phyloP scores from a whole-genome alignment of 2,888 invertebrate genomes.

The Lacanobia oleracea region DNA sequence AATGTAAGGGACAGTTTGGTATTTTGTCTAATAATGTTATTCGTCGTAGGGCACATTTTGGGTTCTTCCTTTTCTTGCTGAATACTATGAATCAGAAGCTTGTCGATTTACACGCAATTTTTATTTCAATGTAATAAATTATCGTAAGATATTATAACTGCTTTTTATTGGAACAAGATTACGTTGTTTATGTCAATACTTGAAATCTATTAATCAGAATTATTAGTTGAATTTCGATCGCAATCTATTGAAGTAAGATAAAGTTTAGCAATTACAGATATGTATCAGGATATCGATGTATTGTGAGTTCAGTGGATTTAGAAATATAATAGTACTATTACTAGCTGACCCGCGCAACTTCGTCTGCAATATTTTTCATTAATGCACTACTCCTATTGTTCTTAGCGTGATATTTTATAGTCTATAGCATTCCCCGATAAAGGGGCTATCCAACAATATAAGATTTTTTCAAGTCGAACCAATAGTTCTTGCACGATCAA shows the following conservation, averaged over 20 bases:
- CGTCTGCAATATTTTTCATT: no score
- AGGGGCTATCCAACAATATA: no score
- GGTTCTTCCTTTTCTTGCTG: neutral
- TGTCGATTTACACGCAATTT: conserved; percentile 3
- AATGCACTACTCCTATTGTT: no score
- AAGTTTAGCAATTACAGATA: neutral
- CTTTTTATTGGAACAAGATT: conserved; percentile 40
- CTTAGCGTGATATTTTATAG: no score
- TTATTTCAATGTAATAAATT: conserved; percentile 7
- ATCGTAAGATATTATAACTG: conserved; percentile 1
- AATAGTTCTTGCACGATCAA: no score
- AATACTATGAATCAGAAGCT: neutral
- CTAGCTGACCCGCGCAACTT: no score
- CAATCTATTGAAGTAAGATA: conserved; percentile 21
- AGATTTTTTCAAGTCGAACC: no score
- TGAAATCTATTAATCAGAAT: conserved; percentile 31
- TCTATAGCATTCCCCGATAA: no score
- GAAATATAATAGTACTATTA: no score
- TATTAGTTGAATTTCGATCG: conserved; percentile 35
- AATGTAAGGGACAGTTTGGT: no score
- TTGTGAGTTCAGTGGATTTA: neutral
- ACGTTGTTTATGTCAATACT: conserved; percentile 17
- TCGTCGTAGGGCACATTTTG: no score
- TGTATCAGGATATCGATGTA: neutral
- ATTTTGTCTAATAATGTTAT: no score